Base-by-base conservation (phyloP, 2,113 vertebrate genomes). In the Hipposideros armiger region DNA sequence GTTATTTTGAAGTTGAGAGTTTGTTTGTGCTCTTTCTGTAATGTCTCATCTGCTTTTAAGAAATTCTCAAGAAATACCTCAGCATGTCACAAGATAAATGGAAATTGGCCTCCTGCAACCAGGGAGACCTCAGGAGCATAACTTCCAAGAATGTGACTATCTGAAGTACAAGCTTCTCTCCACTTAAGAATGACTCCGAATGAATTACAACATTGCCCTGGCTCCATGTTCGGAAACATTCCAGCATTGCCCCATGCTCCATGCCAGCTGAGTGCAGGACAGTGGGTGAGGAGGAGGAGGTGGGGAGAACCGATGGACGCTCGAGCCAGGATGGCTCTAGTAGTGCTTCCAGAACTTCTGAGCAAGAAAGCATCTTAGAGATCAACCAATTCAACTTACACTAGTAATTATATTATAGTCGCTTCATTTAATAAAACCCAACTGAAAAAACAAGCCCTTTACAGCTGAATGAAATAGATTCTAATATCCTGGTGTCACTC, bases 81-180 rank as follows among this genome's bases (percentile, higher is more conserved):
- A 95, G 64, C 72, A 87, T 66, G 64, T 97, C 93, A 69, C 82
- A 93, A 97, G 92, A 92, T 84, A 84, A 74, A 78, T 91, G 62
- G 56, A 47, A 95, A 88, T 77, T 78, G 82, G 58, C 26, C 64
- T 86, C 72, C 85, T 36, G 40, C 67, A 92, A 50, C 81, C 66
- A 90, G 50, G 47, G 54, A 96, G 87, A 95, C 42, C 81, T 96
- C 92, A 95, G 94, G 82, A 92, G 28, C 72, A 88, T 81, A 58
- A 91, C 95, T 97, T 97, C 91, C 96, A 98, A 96, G 93, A 97
- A 96, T 89, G 54, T 89, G 86, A 72, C 56, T 67, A 52, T 95
- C 87, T 92, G 62, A 96, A 97, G 73, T 42, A 67, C 45, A 94
- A 96, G 52, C 69, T n/a, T 77, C 28, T 96, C 64, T 95, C 77